Evolutionary conservation across 1,140 invertebrate species (phyloP), one percentile per base, ranked within the genome.

Genomic region (Nylanderia fulva): DNA sequence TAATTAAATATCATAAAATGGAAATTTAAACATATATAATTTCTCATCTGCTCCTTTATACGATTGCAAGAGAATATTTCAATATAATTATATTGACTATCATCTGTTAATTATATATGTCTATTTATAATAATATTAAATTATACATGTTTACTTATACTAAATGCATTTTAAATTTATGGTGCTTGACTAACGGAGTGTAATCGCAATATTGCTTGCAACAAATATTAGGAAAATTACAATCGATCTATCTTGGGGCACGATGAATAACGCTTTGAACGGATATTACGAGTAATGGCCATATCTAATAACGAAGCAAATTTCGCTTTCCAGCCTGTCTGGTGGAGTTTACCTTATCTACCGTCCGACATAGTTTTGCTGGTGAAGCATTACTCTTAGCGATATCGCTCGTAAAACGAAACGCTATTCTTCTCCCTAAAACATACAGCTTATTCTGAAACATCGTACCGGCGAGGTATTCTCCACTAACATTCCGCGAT

Each of bases 281-380:
- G 66, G 52, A 82, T 82, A 82, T 82, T 71, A 52, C 77, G 29
- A 72, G 77, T 58, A 72, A 82, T 72, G 66, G 66, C 54, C 66
- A 71, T 71, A 71, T 58, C 77, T 82, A 82, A 82, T 82, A 74
- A 84, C 58, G 71, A 75, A 76, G 80, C 80, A 84, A 76, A 61
- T 76, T 75, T 84, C 80, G 80, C 42, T 76, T 84, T 84, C 45
- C 71, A 61, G 39, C 80, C 71, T 61, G 77, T 71, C 77, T 58
- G 52, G 24, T 48, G 24, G 48, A 87, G 85, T 82, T 87, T 77
- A 85, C 84, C 74, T 87, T 87, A 85, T 87, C 86, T 72, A 54
- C 54, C 61, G 24, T 45, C 58, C 74, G 29, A 63, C 36, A 75
- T 64, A 61, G 48, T 60, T 72, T 42, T 36, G 36, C 48, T 18